phyloP scores from a whole-genome alignment of 2,888 invertebrate species.

The Lasioglossum vierecki region DNA sequence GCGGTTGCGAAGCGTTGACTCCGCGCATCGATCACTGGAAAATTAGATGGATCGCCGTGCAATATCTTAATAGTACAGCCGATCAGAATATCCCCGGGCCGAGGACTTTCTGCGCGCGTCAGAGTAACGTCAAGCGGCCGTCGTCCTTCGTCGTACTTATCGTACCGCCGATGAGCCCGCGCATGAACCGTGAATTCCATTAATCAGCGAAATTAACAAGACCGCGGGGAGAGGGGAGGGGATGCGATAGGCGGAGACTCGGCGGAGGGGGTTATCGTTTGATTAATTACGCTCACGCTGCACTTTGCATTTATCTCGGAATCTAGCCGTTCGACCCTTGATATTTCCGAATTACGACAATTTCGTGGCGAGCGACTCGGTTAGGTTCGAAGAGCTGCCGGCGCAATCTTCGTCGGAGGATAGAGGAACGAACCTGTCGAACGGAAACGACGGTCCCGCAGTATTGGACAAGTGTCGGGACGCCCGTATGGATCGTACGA shows the following conservation, averaged over 20 bases:
- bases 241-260: background rate
- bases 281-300: conserved; percentile 48
- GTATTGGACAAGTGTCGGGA: conserved; percentile 47
- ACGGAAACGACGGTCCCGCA: conserved; percentile 8
- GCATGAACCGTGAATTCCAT: conserved; percentile 42
- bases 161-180: conserved; percentile 35
- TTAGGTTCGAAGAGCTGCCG: background rate
- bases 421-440: conserved; percentile 10
- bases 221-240: background rate
- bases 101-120: conserved; percentile 25
- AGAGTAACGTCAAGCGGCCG: conserved; percentile 1
- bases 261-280: conserved; percentile 12
- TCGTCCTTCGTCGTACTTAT: conserved; percentile 31
- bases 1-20: conserved; percentile 21
- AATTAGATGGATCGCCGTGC: conserved; percentile 49
- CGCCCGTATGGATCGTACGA: conserved; percentile 57
- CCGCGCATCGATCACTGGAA: conserved; percentile 47
- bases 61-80: conserved; percentile 47
- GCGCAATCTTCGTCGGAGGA: conserved; percentile 12
- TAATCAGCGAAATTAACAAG: conserved; percentile 53
- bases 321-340: conserved; percentile 4
- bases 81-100: conserved; percentile 12
- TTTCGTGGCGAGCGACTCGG: background rate
- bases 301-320: conserved; percentile 44
- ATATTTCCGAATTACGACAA: conserved; percentile 12